Evolutionary conservation across 2,797 vertebrate species (phyloP), one percentile per base, ranked within the genome.

Genomic region (Aphelocoma californica): DNA sequence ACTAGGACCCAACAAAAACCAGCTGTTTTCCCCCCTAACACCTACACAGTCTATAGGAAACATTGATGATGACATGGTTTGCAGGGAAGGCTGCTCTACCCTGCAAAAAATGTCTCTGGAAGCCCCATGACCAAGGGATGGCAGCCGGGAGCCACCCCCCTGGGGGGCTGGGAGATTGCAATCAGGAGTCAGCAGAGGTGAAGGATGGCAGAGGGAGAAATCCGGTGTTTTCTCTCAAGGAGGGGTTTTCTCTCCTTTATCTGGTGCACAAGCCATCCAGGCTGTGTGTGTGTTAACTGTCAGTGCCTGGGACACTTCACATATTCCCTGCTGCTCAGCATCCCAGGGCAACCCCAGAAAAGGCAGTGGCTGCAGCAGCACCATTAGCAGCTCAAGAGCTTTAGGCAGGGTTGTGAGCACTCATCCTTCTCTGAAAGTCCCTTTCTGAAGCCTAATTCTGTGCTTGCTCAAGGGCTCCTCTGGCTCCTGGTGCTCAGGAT

Each of bases 241-340:
- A 88, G 78, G 69, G 83, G 88, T 96, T 97, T 95, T 96, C 83
- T 50, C 83, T 85, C 74, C 86, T 91, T 92, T 96, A 93, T 96
- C 95, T 96, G 61, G 16, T 0, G 13, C 29, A 14, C 48, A 18
- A 86, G 88, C 38, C 88, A 73, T 85, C 56, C 70, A 38, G 74
- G 88, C 65, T 87, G 90, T 73, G 88, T 91, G 81, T 94, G 78
- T 9, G n/a, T 81, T 19, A 71, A 10, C 84, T 96, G 86, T 96
- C 93, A 86, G 79, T 80, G 88, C 61, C 53, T 78, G 71, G 50
- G 93, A 95, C 7, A 3, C 28, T 85, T 67, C 72, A 82, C 84
- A 54, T 61, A 2, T 51, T 91, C 86, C 75, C 29, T 87, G 74
- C 81, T 93, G 92, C 92, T 92, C 91, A 65, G 74, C 57, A 54